A percentile compares a stretch with the other conserved stretches of the same genome.
Evolutionary conservation across 35 echinoderm and acorn worm species (phyloP).

Genomic region (Heliocidaris erythrogramma): DNA sequence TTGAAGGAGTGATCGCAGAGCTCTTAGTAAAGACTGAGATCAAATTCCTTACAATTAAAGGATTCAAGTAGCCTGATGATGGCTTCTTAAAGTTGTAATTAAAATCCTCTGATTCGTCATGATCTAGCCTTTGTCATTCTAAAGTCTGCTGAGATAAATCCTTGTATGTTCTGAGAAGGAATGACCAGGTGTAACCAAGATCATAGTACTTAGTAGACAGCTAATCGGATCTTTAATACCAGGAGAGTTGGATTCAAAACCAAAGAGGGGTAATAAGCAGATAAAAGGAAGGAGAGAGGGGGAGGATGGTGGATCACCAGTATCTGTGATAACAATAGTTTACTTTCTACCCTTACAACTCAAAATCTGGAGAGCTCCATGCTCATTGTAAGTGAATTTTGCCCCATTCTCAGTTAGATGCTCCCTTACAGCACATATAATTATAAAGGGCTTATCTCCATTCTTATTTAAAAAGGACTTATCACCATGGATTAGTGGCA

Average conservation of each 20-base stretch:
- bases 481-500: conserved; percentile 2
- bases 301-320: background rate
- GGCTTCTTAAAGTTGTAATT: background rate
- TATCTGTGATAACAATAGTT: background rate
- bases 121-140: background rate
- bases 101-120: background rate
- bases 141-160: background rate
- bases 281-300: background rate
- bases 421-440: background rate
- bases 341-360: background rate
- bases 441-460: background rate
- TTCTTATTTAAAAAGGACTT: conserved; percentile 5
- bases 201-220: background rate
- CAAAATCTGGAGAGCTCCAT: background rate
- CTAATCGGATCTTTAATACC: background rate
- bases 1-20: too few relatives aligned
- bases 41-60: background rate
- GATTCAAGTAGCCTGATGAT: background rate
- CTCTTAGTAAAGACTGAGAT: background rate
- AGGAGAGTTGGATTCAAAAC: background rate
- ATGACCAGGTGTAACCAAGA: background rate
- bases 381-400: background rate
- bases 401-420: background rate
- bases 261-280: background rate
- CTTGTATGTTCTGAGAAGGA: background rate